phyloP scores from a whole-genome alignment of 2,888 invertebrate species.

The Ditula angustiorana region DNA sequence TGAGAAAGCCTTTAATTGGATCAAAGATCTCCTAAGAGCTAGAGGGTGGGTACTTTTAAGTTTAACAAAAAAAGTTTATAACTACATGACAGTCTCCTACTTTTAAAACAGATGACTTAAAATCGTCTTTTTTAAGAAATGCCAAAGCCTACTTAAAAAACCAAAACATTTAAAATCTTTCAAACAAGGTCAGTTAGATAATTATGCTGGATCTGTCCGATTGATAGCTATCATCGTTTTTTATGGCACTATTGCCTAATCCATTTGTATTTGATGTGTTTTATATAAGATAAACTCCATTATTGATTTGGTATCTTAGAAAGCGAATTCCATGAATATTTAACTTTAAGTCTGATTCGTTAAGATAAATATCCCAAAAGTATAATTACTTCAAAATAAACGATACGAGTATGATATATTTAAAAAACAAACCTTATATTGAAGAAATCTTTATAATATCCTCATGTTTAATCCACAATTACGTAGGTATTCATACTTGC shows the following conservation, averaged over 20 bases:
- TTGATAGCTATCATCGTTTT: conserved; percentile 23
- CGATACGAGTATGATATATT: too few species aligned
- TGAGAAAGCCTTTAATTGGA: too few species aligned
- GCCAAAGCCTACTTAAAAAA: neutral
- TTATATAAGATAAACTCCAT: conserved; percentile 13
- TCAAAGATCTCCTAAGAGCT: too few species aligned
- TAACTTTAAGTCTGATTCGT: too few species aligned
- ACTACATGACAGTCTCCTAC: neutral
- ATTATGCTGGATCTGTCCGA: conserved; percentile 27
- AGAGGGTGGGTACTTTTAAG: too few species aligned
- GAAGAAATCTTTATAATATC: conserved; percentile 1
- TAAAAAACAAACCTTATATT: conserved; percentile 10
- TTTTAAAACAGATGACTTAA: neutral
- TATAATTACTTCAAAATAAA: too few species aligned
- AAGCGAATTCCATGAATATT: conserved; percentile 16
- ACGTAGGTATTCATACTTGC: conserved; percentile 16
- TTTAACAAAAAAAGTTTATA: neutral
- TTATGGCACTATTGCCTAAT: conserved; percentile 29
- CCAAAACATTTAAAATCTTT: conserved; percentile 12
- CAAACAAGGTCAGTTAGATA: conserved; percentile 34
- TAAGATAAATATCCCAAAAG: too few species aligned
- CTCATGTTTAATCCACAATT: conserved; percentile 10
- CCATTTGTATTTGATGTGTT: conserved; percentile 26
- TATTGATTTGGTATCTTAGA: conserved; percentile 2
- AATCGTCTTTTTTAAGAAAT: neutral